These are phyloP conservation scores for Trachurus trachurus DNA, from an alignment of 2,797 vertebrate species.

Conservation along the genomic window DNA sequence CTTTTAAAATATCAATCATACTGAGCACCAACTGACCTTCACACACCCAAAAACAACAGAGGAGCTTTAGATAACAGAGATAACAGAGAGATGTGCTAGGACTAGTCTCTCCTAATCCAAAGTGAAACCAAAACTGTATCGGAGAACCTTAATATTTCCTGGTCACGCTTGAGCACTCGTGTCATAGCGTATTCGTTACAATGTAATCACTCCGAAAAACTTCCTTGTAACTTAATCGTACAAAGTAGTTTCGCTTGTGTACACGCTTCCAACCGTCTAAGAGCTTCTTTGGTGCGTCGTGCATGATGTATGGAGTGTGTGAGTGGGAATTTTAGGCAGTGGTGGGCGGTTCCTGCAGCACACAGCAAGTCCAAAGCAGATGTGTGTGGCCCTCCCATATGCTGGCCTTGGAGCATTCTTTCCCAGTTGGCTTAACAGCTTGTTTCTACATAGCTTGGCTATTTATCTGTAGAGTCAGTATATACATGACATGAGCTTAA, in stretches of 20 bases:
- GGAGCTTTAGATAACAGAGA: constrained; percentile 34
- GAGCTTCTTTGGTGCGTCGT: not conserved
- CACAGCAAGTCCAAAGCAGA: not conserved
- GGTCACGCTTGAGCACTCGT: constrained; percentile 17
- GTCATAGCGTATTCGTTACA: constrained; percentile 34
- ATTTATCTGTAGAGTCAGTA: constrained; percentile 41
- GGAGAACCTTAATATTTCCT: constrained; percentile 50
- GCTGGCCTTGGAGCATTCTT: not conserved
- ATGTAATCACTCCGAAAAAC: not conserved
- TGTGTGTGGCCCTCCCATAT: not conserved
- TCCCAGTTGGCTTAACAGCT: constrained; percentile 25
- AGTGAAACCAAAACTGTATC: constrained; percentile 72
- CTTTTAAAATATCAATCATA: constrained; percentile 64
- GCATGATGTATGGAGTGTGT: constrained; percentile 1
- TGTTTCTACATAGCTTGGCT: constrained; percentile 42
- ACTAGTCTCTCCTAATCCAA: constrained; percentile 41
- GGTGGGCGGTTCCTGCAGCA: not conserved
- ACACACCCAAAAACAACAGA: constrained; percentile 48
- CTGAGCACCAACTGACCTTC: constrained; percentile 9
- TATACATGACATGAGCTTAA: constrained; percentile 43
- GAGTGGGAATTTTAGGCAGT: not conserved
- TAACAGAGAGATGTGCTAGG: constrained; percentile 35
- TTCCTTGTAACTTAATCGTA: not conserved
- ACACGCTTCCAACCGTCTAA: not conserved
- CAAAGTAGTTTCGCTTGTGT: not conserved